A percentile compares a stretch with the other conserved stretches of the same genome.
Evolutionary conservation across 1,140 invertebrate species (phyloP).

Genomic region (Hesperophylax magnus): DNA sequence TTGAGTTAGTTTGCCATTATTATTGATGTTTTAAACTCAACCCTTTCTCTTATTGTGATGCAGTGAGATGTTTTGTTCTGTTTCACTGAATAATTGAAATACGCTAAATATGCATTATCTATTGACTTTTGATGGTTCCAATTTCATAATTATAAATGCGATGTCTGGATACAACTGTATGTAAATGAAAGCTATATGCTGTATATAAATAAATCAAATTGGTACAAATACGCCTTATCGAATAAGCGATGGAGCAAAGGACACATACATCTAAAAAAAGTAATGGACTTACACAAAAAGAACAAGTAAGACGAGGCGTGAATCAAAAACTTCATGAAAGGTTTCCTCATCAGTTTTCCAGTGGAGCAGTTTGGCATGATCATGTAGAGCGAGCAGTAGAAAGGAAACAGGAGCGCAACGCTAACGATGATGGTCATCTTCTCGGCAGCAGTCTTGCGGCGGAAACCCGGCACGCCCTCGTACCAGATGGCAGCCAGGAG

Average conservation of each 20-base stretch:
- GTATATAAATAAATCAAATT: too few species aligned
- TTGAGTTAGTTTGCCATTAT: too few species aligned
- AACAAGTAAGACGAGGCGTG: conserved; percentile 94
- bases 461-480: conserved; percentile 90
- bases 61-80: too few species aligned
- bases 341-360: conserved; percentile 87
- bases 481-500: conserved; percentile 94
- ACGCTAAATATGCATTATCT: too few species aligned
- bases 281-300: conserved; percentile 82
- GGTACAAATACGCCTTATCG: too few species aligned
- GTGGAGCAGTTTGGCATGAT: conserved; percentile 81
- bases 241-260: neutral
- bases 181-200: too few species aligned
- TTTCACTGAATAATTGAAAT: too few species aligned
- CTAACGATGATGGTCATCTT: conserved; percentile 81
- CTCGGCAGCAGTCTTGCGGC: conserved; percentile 79
- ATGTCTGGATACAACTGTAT: too few species aligned
- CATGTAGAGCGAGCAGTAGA: conserved; percentile 89
- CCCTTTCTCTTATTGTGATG: too few species aligned
- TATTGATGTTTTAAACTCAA: too few species aligned
- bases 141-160: too few species aligned
- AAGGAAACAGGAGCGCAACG: conserved; percentile 86
- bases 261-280: neutral
- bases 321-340: conserved; percentile 95
- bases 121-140: too few species aligned